Percentiles rank a stretch among this genome's conserved stretches.
Evolutionary conservation across 2,113 vertebrate species (phyloP).

Genomic region (Lates calcarifer): DNA sequence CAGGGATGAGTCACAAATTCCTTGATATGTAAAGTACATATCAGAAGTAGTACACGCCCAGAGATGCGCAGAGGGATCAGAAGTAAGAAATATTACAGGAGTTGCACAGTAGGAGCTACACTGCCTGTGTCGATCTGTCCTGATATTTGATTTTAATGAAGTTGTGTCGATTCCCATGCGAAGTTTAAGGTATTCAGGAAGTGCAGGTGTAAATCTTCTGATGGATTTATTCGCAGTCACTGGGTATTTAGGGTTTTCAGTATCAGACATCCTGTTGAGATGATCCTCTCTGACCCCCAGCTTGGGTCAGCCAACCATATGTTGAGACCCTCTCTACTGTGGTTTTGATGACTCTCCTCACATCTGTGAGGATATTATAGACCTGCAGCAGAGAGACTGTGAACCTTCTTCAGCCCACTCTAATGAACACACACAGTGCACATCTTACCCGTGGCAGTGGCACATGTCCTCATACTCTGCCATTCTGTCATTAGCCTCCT

Average conservation of each 20-base stretch:
- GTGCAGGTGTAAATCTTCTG: not conserved
- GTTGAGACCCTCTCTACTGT: not conserved
- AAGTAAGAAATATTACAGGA: not conserved
- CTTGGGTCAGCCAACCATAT: not conserved
- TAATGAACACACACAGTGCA: conserved; percentile 36
- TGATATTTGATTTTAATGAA: not conserved
- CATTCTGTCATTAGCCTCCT: conserved; percentile 44
- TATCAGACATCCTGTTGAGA: not conserved
- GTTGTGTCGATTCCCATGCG: conserved; percentile 1
- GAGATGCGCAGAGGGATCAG: conserved; percentile 4
- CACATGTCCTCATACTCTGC: conserved; percentile 46
- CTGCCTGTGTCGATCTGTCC: not conserved
- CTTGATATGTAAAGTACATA: conserved; percentile 49
- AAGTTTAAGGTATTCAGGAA: not conserved
- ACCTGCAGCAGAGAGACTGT: conserved; percentile 27
- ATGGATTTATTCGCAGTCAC: too few species aligned
- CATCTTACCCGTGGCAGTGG: not conserved
- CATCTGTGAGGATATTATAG: conserved; percentile 24
- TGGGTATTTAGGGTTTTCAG: not conserved
- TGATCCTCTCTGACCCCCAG: not conserved
- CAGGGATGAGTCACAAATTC: conserved; percentile 45
- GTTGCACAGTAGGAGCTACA: not conserved
- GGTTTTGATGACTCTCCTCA: conserved; percentile 12
- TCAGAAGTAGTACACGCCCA: conserved; percentile 32
- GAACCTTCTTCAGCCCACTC: conserved; percentile 25